Percentiles rank a stretch among this genome's conserved stretches.
These are phyloP conservation scores for Rhabdomys pumilio DNA, from an alignment of 2,797 vertebrate species.

Conservation along the genomic window DNA sequence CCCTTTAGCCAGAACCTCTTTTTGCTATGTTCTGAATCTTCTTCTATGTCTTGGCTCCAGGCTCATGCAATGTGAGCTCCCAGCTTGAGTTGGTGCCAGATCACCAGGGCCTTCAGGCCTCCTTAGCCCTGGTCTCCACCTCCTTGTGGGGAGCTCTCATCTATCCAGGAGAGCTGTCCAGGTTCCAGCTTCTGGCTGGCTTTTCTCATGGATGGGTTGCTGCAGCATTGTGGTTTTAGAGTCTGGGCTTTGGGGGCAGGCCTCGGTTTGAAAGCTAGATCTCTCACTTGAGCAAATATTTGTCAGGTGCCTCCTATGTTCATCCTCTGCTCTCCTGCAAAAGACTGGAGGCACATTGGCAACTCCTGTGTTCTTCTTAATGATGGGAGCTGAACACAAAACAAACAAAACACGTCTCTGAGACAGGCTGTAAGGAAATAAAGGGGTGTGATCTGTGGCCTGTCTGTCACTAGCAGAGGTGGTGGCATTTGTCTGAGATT, in stretches of 20 bases:
- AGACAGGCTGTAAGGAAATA: background rate
- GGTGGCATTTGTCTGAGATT: background rate
- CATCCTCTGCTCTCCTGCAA: background rate
- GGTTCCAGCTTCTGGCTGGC: too few species aligned
- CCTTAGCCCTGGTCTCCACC: background rate
- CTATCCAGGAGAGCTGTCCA: background rate
- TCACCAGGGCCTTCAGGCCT: background rate
- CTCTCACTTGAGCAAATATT: background rate
- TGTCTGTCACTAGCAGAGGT: background rate
- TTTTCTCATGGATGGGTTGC: background rate
- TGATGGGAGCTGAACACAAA: background rate
- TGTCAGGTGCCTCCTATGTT: fast-evolving
- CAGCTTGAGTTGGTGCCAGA: background rate
- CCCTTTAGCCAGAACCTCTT: background rate
- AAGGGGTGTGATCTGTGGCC: background rate
- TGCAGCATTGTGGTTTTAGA: background rate
- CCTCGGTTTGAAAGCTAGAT: background rate
- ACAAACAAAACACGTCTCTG: background rate
- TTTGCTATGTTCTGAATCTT: background rate
- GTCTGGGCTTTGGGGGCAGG: background rate
- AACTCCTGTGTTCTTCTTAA: background rate
- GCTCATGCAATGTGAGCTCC: too few species aligned
- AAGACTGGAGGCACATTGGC: fast-evolving
- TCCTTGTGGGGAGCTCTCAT: background rate
- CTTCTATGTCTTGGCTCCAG: too few species aligned